phyloP scores from a whole-genome alignment of 2,113 vertebrate species.

The Chauna torquata region DNA sequence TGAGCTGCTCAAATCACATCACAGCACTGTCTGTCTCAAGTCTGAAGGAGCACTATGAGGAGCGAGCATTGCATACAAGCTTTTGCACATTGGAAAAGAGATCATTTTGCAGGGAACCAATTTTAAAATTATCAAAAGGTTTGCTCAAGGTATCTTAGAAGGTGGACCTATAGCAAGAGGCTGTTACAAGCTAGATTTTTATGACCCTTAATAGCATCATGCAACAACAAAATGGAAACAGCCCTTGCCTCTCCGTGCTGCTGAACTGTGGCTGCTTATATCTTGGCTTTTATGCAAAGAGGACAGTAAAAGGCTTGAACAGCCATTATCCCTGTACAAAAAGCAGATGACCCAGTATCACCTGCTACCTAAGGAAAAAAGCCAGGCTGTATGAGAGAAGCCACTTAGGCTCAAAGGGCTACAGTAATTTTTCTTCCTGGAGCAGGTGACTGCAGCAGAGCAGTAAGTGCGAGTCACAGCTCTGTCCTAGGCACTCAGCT shows the following conservation, averaged over 20 bases:
- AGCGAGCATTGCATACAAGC: neutral
- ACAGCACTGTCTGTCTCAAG: neutral
- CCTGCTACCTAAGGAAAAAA: neutral
- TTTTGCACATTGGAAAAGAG: neutral
- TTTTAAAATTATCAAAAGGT: neutral
- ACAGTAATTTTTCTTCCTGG: neutral
- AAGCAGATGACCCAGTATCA: neutral
- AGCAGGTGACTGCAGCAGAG: neutral
- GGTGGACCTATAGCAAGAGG: neutral
- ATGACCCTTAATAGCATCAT: neutral
- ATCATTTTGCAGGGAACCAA: neutral
- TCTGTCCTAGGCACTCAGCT: neutral
- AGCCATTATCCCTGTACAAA: neutral
- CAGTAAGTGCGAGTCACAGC: neutral
- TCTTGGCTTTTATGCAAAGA: neutral
- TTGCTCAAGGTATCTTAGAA: neutral
- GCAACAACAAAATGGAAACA: neutral
- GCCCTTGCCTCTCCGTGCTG: neutral
- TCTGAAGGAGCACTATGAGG: neutral
- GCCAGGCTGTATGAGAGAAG: neutral
- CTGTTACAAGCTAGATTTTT: neutral
- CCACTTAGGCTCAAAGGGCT: neutral
- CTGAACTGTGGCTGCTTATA: fast-evolving
- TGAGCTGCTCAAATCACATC: neutral
- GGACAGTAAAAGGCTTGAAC: neutral